phyloP scores from a whole-genome alignment of 2,797 vertebrate genomes.

The Serranus cabrilla region DNA sequence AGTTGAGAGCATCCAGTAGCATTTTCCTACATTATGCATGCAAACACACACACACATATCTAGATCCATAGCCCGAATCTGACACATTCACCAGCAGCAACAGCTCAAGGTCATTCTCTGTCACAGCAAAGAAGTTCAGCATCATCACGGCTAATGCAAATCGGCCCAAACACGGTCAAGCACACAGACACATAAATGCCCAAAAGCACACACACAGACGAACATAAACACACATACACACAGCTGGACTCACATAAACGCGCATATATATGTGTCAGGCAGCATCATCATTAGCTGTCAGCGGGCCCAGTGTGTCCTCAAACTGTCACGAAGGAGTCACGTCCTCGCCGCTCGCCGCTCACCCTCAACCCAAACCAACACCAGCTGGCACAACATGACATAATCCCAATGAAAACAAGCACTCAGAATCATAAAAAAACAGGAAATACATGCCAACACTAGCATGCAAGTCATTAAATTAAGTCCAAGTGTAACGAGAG shows the following conservation, averaged over 20 bases:
- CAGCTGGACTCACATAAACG: constrained; percentile 14
- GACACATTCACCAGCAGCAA: constrained; percentile 31
- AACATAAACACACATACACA: constrained; percentile 15
- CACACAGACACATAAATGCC: constrained; percentile 18
- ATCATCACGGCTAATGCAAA: constrained; percentile 51
- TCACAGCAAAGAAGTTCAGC: constrained; percentile 39
- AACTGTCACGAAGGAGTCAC: constrained; percentile 63
- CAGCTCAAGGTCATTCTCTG: constrained; percentile 57
- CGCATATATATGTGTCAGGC: constrained; percentile 56
- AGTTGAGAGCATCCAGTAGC: background rate
- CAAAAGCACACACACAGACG: constrained; percentile 23
- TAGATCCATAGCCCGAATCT: constrained; percentile 25
- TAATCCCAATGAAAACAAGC: background rate
- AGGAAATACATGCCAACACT: background rate
- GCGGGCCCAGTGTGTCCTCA: constrained; percentile 47
- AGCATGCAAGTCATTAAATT: background rate
- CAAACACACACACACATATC: constrained; percentile 1
- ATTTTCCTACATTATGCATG: constrained; percentile 19
- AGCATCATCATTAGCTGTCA: constrained; percentile 67
- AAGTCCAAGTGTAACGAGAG: background rate
- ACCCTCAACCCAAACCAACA: constrained; percentile 33
- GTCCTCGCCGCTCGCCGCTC: constrained; percentile 25
- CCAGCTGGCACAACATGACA: constrained; percentile 45
- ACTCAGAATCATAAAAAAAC: background rate
- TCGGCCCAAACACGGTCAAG: background rate